Evolutionary conservation across 2,113 vertebrate species (phyloP).

Genomic region (Zosterops japonicus): DNA sequence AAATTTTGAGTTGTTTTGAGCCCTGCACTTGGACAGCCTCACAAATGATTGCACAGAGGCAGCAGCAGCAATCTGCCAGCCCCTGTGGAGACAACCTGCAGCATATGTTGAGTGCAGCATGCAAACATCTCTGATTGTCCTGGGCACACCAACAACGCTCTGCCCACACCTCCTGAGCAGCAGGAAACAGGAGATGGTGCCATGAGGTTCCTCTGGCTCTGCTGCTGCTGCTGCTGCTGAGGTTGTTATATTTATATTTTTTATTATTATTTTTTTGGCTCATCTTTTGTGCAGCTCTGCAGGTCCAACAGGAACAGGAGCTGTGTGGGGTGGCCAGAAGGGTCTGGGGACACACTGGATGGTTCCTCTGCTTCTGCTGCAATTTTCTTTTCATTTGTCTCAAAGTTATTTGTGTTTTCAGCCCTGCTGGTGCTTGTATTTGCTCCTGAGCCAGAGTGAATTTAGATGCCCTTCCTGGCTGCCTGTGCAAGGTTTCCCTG

Average conservation of each 20-base stretch:
- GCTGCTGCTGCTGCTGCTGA: conserved; percentile 43
- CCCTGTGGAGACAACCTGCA: not conserved
- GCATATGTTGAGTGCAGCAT: conserved; percentile 49
- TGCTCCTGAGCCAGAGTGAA: not conserved
- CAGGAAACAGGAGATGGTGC: not conserved
- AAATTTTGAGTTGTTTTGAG: not conserved
- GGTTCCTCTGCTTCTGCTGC: not conserved
- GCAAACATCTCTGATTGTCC: not conserved
- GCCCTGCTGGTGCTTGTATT: not conserved
- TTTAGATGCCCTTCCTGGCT: not conserved
- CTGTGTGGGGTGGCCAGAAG: not conserved
- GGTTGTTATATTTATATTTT: not conserved
- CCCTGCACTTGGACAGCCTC: not conserved
- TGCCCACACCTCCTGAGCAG: not conserved
- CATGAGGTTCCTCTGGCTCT: not conserved
- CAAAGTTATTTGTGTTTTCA: not conserved
- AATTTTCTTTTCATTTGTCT: not conserved
- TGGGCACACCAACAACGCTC: not conserved
- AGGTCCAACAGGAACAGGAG: not conserved
- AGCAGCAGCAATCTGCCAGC: conserved; percentile 53
- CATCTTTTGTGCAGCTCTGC: not conserved
- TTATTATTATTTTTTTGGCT: no score
- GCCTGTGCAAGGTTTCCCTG: not conserved
- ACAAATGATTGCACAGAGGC: not conserved
- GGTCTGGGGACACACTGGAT: not conserved